Evolutionary conservation across 1,140 invertebrate species (phyloP), one percentile per base, ranked within the genome.

Genomic region (Drosophila bocki): DNA sequence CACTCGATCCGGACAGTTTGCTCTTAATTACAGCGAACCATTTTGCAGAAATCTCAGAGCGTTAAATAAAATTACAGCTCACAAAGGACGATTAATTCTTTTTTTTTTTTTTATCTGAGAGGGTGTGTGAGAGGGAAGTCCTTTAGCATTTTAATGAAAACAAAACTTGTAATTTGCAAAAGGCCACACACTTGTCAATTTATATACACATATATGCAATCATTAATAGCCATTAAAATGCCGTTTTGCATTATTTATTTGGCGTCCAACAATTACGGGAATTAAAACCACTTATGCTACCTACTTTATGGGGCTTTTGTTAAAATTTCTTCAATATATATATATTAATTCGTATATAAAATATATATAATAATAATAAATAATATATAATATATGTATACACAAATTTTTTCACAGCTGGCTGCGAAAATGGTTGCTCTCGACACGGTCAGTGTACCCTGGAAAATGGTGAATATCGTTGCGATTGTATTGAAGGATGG

Each of bases 401-500:
- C 19, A 19, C 19, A 19, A 1, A 19, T 22, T 8, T 2, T 1
- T 9, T 13, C 17, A 26, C 44, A 99, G 98, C 98, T 93, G 98
- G 98, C 62, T 99, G 99, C 93, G 97, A 98, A 62, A 97, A 97
- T 90, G 97, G 96, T 51, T 99, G 99, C 93, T 97, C 96, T 72
- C 95, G 96, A 65, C 96, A 98, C 93, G 98, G 98, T 39, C 95
- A 96, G 68, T 99, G 99, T 93, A 95, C 96, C 3, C 93, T 97
- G 78, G 96, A 96, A 92, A 96, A 97, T 76, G 96, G 96, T n/a
- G 95, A 97, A 76, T 98, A 98, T 92, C 96, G 96, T 67, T 99
- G 99, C 93, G 96, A 96, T 57, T 99, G 99, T 93, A 95, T 96
- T 41, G 94, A 95, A 29, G 97, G 97, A 19, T 99, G 98, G 98